These are phyloP conservation scores for Eidolon helvum DNA, from an alignment of 2,113 vertebrate genomes.

Conservation along the genomic window DNA sequence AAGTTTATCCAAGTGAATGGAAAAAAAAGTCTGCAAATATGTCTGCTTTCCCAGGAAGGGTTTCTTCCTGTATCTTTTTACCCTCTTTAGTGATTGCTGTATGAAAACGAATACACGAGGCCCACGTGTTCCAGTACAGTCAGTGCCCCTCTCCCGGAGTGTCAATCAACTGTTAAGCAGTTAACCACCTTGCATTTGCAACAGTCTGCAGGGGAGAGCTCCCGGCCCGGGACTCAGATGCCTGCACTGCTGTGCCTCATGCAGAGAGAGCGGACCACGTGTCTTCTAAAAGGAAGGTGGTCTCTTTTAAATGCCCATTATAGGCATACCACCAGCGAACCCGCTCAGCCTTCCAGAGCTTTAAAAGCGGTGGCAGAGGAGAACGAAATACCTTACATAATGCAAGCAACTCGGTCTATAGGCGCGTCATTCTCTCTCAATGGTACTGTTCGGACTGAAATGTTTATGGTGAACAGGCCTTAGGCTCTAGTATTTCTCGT, in stretches of 20 bases:
- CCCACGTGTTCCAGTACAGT: neutral
- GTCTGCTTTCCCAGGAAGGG: neutral
- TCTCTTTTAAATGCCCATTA: neutral
- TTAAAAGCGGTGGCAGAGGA: neutral
- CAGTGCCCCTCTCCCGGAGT: no score
- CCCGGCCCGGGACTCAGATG: neutral
- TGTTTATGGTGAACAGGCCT: neutral
- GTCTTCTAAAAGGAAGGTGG: neutral
- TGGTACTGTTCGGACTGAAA: neutral
- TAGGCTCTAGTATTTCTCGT: constrained; percentile 26
- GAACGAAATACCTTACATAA: neutral
- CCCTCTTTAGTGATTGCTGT: neutral
- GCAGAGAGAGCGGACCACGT: neutral
- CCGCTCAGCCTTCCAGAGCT: neutral
- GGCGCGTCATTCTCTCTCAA: neutral
- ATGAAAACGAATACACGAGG: neutral
- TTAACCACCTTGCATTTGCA: neutral
- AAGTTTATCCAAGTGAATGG: neutral
- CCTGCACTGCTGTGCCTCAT: neutral
- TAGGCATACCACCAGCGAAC: neutral
- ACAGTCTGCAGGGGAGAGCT: neutral
- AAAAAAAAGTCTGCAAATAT: neutral
- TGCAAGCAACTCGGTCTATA: neutral
- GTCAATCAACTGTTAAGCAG: neutral
- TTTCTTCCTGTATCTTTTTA: neutral